phyloP scores from a whole-genome alignment of 2,888 invertebrate species.

The Sisyra nigra region DNA sequence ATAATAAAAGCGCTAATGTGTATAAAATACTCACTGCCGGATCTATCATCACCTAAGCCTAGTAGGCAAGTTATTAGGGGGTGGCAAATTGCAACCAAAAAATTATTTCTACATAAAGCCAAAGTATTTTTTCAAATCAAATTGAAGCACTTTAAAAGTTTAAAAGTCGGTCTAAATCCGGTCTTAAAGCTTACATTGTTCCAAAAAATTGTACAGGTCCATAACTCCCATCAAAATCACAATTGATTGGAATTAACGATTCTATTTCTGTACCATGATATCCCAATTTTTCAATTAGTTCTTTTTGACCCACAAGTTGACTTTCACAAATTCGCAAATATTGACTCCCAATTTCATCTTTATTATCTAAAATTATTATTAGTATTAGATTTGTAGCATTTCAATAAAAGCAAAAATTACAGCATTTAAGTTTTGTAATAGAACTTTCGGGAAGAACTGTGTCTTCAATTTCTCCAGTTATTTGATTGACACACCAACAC shows the following conservation, averaged over 20 bases:
- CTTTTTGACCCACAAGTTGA: slow-evolving; percentile 33
- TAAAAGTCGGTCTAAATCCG: neutral
- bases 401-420: too few species aligned
- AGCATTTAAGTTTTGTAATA: slow-evolving; percentile 44
- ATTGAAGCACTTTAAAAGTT: too few species aligned
- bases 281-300: slow-evolving; percentile 34
- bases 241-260: slow-evolving; percentile 33
- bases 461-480: slow-evolving; percentile 39
- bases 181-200: slow-evolving; percentile 35
- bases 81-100: too few species aligned
- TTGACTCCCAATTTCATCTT: slow-evolving; percentile 30
- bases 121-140: too few species aligned
- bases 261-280: slow-evolving; percentile 41
- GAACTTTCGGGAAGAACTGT: slow-evolving; percentile 38
- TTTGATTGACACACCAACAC: slow-evolving; percentile 50
- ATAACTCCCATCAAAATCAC: slow-evolving; percentile 51
- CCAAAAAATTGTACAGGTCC: slow-evolving; percentile 35
- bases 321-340: slow-evolving; percentile 55
- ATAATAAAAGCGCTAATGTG: too few species aligned
- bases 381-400: neutral
- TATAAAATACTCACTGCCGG: too few species aligned
- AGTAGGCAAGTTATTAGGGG: too few species aligned
- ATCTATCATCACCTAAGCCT: too few species aligned
- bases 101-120: too few species aligned
- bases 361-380: slow-evolving; percentile 28